phyloP scores from a whole-genome alignment of 2,113 vertebrate genomes.

The Empidonax alnorum region DNA sequence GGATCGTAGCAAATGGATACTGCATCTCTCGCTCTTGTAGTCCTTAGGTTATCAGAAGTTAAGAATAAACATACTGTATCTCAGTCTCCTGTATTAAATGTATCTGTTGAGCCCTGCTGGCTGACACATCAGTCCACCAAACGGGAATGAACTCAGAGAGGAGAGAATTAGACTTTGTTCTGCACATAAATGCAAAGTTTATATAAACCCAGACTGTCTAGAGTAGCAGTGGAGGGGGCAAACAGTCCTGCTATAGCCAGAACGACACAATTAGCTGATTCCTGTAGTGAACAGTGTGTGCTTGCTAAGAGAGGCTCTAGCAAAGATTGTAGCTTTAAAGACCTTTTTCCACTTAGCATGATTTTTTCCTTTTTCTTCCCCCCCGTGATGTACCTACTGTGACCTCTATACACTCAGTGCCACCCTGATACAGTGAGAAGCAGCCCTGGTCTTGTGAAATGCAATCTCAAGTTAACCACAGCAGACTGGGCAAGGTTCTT shows the following conservation, averaged over 20 bases:
- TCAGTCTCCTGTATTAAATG: constrained; percentile 73
- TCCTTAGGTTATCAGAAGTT: constrained; percentile 76
- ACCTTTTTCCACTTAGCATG: constrained; percentile 57
- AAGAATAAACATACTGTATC: constrained; percentile 77
- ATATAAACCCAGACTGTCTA: constrained; percentile 51
- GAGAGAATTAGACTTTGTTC: constrained; percentile 63
- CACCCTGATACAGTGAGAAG: constrained; percentile 12
- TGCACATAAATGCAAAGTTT: constrained; percentile 60
- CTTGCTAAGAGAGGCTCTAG: constrained; percentile 61
- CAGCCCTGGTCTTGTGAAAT: constrained; percentile 34
- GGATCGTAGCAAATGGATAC: constrained; percentile 76
- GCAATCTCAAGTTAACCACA: constrained; percentile 39
- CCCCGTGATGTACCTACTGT: constrained; percentile 24
- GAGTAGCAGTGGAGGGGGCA: constrained; percentile 25
- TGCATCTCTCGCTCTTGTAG: constrained; percentile 79
- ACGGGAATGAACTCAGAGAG: constrained; percentile 32
- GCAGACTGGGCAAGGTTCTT: constrained; percentile 22
- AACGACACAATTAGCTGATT: constrained; percentile 42
- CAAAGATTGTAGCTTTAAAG: constrained; percentile 47
- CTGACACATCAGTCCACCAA: constrained; percentile 51
- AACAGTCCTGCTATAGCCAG: constrained; percentile 39
- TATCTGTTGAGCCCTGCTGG: constrained; percentile 73
- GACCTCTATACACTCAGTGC: constrained; percentile 24
- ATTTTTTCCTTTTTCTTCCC: constrained; percentile 14
- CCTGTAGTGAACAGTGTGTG: constrained; percentile 21